Evolutionary conservation across 2,113 vertebrate genomes (phyloP).

Genomic region (Rallus limicola): DNA sequence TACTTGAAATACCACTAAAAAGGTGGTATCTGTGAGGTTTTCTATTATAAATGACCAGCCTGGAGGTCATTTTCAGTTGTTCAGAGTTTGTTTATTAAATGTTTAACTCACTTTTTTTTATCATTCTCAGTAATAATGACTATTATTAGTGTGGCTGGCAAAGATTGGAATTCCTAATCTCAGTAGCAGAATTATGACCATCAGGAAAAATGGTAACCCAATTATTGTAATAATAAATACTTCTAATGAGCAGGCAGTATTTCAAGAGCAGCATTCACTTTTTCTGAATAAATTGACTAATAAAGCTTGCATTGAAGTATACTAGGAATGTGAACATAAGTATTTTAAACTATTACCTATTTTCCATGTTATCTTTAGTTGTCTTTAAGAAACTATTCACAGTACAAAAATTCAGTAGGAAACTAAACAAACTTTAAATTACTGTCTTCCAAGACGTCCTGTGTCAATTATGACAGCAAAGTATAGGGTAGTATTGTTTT

Average conservation of each 20-base stretch:
- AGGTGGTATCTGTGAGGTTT: background rate
- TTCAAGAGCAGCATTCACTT: background rate
- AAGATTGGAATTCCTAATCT: background rate
- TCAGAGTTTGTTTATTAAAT: background rate
- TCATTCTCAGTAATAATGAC: background rate
- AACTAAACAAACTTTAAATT: background rate
- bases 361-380: background rate
- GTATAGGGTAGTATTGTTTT: background rate
- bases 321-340: background rate
- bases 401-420: background rate
- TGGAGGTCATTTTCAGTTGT: background rate
- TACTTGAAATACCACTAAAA: background rate
- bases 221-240: background rate
- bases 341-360: background rate
- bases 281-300: background rate
- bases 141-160: background rate
- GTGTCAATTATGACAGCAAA: background rate
- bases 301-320: background rate
- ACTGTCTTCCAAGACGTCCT: background rate
- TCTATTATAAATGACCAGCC: background rate
- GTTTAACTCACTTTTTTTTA: background rate
- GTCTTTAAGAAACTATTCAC: background rate
- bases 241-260: background rate
- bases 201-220: background rate
- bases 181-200: background rate